phyloP scores from a whole-genome alignment of 2,888 invertebrate species.

The Thysanoteuthis rhombus region DNA sequence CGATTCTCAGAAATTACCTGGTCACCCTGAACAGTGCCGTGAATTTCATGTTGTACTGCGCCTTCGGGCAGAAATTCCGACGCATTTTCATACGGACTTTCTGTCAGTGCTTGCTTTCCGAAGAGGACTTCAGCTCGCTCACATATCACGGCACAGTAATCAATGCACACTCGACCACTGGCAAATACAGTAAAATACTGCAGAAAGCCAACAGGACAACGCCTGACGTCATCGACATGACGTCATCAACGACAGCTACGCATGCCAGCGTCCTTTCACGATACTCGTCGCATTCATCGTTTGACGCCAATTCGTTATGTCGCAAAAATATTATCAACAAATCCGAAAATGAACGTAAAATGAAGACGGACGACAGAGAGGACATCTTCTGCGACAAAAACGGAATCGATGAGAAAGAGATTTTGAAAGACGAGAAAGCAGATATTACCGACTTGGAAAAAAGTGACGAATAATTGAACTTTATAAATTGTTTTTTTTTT shows the following conservation, averaged over 20 bases:
- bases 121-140: constrained; percentile 54
- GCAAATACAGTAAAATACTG: constrained; percentile 29
- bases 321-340: constrained; percentile 19
- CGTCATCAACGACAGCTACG: constrained; percentile 39
- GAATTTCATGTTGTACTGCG: constrained; percentile 97
- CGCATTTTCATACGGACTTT: constrained; percentile 63
- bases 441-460: not conserved
- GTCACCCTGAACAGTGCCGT: constrained; percentile 97
- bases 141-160: constrained; percentile 41
- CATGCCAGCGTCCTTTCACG: constrained; percentile 47
- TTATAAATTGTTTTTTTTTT: not conserved
- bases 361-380: not conserved
- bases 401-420: constrained; percentile 15
- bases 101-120: constrained; percentile 49
- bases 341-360: not conserved
- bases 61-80: constrained; percentile 94
- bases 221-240: constrained; percentile 33
- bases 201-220: not conserved
- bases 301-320: constrained; percentile 25
- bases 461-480: not conserved
- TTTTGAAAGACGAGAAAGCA: not conserved
- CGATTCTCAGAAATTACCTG: constrained; percentile 77
- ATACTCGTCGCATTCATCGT: constrained; percentile 45
- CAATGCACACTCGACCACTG: not conserved
- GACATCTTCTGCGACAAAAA: constrained; percentile 20